Evolutionary conservation across 2,113 vertebrate genomes (phyloP).

Genomic region (Caloenas nicobarica): DNA sequence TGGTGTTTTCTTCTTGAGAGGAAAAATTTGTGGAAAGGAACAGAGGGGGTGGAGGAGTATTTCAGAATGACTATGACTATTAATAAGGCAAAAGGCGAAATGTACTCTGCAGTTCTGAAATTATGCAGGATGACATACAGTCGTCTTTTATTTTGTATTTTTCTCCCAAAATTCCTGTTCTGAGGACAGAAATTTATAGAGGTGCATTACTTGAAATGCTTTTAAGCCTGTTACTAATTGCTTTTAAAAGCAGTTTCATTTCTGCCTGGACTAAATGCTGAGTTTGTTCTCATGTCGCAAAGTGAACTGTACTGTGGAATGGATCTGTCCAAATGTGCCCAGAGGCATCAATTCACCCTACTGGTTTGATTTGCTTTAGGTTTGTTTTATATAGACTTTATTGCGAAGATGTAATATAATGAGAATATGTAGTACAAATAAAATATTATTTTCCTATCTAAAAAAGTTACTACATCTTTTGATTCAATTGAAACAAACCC

Average conservation of each 20-base stretch:
- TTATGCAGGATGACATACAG: background rate
- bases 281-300: background rate
- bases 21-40: background rate
- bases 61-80: background rate
- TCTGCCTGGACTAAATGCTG: background rate
- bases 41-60: background rate
- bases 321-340: background rate
- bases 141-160: background rate
- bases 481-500: background rate
- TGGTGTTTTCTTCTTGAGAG: background rate
- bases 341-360: background rate
- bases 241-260: background rate
- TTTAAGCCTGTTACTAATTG: background rate
- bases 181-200: background rate
- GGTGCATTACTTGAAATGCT: background rate
- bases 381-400: background rate
- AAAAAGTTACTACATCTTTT: background rate
- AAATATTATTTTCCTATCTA: background rate
- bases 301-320: background rate
- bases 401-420: background rate
- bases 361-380: background rate
- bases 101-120: background rate
- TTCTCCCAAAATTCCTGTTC: background rate
- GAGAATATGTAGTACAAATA: background rate
- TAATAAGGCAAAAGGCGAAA: background rate